Conservation (phyloP, 2,888 invertebrate species). For the Chirona hameri region DNA sequence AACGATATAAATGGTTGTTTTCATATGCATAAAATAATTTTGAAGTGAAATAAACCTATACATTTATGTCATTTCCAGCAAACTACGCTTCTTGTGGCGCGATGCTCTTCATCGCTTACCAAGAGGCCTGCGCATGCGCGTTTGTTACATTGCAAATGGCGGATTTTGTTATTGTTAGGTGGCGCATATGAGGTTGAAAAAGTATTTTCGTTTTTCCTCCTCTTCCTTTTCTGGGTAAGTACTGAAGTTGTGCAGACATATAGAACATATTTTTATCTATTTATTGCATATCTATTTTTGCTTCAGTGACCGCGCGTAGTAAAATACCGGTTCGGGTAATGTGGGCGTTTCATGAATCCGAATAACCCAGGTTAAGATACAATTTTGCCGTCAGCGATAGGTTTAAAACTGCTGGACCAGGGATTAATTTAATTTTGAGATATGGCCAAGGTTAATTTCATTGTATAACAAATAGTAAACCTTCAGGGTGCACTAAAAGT, state of each 20-base stretch:
- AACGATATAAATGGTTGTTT: no score
- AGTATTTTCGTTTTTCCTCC: constrained; percentile 51
- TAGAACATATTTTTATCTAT: constrained; percentile 28
- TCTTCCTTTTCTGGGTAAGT: constrained; percentile 41
- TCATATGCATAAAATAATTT: no score
- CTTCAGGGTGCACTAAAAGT: no score
- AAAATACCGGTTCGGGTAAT: constrained; percentile 36
- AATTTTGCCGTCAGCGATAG: neutral
- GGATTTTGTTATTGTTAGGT: constrained; percentile 98
- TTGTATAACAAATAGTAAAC: no score
- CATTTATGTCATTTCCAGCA: no score
- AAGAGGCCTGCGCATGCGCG: constrained; percentile 38
- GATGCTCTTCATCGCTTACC: neutral
- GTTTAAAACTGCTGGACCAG: no score
- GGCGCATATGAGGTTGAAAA: constrained; percentile 61
- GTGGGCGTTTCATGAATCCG: constrained; percentile 30
- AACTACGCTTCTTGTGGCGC: no score
- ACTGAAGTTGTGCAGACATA: constrained; percentile 32
- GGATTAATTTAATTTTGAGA: no score
- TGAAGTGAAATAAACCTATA: no score
- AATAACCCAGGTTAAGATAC: neutral
- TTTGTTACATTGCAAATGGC: constrained; percentile 84
- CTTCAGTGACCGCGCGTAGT: neutral
- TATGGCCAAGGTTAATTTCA: no score
- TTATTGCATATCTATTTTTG: neutral